Evolutionary conservation across 2,888 invertebrate genomes (phyloP), one percentile per base, ranked within the genome.

Genomic region (Choristoneura rosaceana): DNA sequence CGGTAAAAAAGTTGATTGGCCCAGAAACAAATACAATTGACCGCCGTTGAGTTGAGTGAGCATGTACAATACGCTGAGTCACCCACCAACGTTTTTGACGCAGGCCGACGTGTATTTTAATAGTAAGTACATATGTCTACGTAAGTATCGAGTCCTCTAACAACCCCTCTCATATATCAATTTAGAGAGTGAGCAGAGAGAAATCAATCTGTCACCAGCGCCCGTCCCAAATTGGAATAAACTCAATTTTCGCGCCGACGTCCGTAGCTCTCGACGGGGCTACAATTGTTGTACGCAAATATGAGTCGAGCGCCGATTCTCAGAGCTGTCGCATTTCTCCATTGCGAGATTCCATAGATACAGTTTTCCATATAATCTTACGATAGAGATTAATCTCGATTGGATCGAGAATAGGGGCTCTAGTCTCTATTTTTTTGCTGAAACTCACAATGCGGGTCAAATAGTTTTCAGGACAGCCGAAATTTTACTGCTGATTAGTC

Each of bases 161-260:
- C 61, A 61, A 12, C 41, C 33, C 59, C 43, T 25, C 61, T 61
- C 17, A 61, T 43, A 61, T 12, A 61, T 43, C 61, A 61, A 61
- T 61, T 61, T 43, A 43, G 17, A 17, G 61, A 61, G 60, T 61
- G 60, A 61, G 61, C 17, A 17, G 61, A 43, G 61, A 61, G 61
- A 61, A 43, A 61, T 61, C 61, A 61, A 61, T 61, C 61, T 61
- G 61, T 41, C 61, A 43, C 41, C 7, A 17, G 61, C 61, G 61
- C 61, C 41, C 41, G 55, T 17, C 61, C 43, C 61, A 61, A 61
- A 61, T 61, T 61, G 61, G 61, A 61, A 61, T 61, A 61, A 61
- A 61, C 61, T 61, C 61, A 61, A 61, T 61, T 61, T 61, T 61
- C 61, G 17, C 61, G 17, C 17, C 61, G 43, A 15, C 17, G 61